Conservation (phyloP, 2,113 vertebrate species). For the Nematolebias whitei region DNA sequence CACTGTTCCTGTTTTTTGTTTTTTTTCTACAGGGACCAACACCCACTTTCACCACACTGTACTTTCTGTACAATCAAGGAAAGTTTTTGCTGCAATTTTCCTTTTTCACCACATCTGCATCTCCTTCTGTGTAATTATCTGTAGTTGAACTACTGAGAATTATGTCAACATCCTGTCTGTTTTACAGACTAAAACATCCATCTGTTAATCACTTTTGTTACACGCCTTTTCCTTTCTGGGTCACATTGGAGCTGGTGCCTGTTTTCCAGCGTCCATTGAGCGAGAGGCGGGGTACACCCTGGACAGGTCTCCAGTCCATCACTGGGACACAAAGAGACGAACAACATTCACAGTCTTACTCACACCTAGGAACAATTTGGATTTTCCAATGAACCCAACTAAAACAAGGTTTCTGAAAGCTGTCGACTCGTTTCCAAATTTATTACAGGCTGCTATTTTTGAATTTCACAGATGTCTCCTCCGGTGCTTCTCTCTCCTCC, state of each 20-base stretch:
- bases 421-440: constrained; percentile 27
- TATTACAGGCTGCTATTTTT: constrained; percentile 41
- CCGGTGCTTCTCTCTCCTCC: constrained; percentile 9
- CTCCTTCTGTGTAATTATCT: constrained; percentile 26
- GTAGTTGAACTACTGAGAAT: constrained; percentile 46
- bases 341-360: too few relatives aligned
- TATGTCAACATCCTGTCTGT: constrained; percentile 41
- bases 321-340: too few relatives aligned
- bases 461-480: constrained; percentile 41
- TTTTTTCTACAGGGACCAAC: constrained; percentile 44
- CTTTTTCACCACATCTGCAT: constrained; percentile 11
- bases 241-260: too few relatives aligned
- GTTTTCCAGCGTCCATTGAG: too few relatives aligned
- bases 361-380: too few relatives aligned
- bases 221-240: too few relatives aligned
- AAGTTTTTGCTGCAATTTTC: constrained; percentile 19
- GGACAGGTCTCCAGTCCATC: too few relatives aligned
- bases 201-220: too few relatives aligned
- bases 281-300: too few relatives aligned
- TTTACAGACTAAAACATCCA: neutral
- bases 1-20: constrained; percentile 42
- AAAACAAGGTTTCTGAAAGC: constrained; percentile 34
- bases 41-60: constrained; percentile 39
- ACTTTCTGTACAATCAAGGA: constrained; percentile 47
- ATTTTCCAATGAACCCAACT: too few relatives aligned